A percentile compares a stretch with the other conserved stretches of the same genome.
phyloP scores from a whole-genome alignment of 1,140 invertebrate genomes.

The Neodiprion pinetum region DNA sequence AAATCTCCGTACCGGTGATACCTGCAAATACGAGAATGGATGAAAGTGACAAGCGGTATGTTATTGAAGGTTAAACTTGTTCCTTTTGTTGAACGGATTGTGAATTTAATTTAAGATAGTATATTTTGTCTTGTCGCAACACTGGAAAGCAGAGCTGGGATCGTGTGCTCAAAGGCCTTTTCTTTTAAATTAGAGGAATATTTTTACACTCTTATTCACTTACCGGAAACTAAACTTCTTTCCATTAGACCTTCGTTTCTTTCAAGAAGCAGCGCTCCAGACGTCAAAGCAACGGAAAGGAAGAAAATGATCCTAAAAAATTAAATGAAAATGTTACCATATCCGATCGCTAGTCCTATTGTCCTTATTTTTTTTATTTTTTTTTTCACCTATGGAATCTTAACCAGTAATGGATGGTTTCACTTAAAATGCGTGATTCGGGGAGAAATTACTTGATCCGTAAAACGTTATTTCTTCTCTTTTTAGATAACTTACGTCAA shows the following conservation, averaged over 20 bases:
- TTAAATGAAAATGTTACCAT: slow-evolving; percentile 16
- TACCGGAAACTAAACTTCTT: slow-evolving; percentile 83
- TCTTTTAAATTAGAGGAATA: slow-evolving; percentile 15
- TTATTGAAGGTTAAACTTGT: no score
- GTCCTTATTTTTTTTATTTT: slow-evolving; percentile 19
- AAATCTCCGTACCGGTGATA: slow-evolving; percentile 70
- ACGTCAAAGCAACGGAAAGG: slow-evolving; percentile 90
- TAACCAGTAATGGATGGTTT: background rate
- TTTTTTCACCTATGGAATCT: background rate
- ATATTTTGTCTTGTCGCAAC: no score
- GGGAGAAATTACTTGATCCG: background rate
- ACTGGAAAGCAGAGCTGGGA: no score
- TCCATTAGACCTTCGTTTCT: slow-evolving; percentile 90
- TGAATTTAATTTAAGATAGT: no score
- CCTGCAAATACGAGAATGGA: slow-evolving; percentile 31
- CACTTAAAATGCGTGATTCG: background rate
- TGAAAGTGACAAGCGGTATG: background rate
- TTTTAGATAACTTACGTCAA: slow-evolving; percentile 72
- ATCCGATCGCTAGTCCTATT: slow-evolving; percentile 11
- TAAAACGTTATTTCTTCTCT: background rate
- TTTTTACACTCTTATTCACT: slow-evolving; percentile 31
- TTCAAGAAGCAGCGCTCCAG: slow-evolving; percentile 89
- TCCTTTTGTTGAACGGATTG: no score
- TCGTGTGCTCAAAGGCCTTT: background rate
- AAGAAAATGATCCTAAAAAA: slow-evolving; percentile 89